Evolutionary conservation across 2,797 vertebrate species (phyloP), one percentile per base, ranked within the genome.

Genomic region (Phoeniculus purpureus): DNA sequence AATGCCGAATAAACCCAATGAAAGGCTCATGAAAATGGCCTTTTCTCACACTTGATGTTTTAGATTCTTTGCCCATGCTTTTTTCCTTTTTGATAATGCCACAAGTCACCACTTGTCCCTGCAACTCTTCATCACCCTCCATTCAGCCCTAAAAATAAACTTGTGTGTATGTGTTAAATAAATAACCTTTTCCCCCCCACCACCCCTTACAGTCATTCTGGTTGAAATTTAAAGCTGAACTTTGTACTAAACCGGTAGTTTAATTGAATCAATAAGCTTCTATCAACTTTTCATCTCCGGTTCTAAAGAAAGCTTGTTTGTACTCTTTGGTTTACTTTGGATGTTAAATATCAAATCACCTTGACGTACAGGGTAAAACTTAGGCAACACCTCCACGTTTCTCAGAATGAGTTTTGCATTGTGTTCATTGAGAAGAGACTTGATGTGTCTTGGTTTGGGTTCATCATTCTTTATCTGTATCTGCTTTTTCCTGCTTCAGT

Each of bases 301-400:
- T 77, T 83, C 54, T 84, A 68, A 64, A 65, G 32, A 61, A 89
- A 74, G 48, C 81, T 82, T 88, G 77, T 92, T 94, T 93, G 91
- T 85, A 94, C 75, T 94, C 40, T 95, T 93, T 94, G 80, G 75
- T 82, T 91, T 93, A 68, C 77, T 91, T 77, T 77, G 89, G 93
- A 92, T 95, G 90, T 92, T 95, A 90, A 92, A 92, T 94, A 95
- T 96, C 94, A 94, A 68, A 95, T 94, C 89, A 85, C 58, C 68
- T 79, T 92, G 72, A 85, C 65, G 59, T 68, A 77, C 10, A 48
- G 74, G 7, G 47, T 51, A 72, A 60, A 94, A 84, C 37, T 79
- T 73, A 6, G 19, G 25, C 55, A 92, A 82, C 68, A 50, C 67
- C 37, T 84, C 58, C 21, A n/a, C 6, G 1, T 76, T 90, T 86